Evolutionary conservation across 2,888 invertebrate genomes (phyloP).

Genomic region (Sinotaia quadrata): DNA sequence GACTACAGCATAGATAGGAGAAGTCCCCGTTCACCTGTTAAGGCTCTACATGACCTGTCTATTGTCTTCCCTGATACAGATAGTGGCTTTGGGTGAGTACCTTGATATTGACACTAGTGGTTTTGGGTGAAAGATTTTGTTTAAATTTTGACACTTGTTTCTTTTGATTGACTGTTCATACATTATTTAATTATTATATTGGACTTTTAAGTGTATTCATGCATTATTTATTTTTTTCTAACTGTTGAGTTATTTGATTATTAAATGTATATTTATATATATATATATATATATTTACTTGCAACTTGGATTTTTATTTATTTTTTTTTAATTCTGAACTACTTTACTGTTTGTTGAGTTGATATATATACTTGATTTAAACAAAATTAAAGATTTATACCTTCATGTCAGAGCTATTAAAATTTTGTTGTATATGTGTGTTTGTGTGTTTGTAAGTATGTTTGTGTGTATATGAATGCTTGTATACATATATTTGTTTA

Average conservation of each 20-base stretch:
- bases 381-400: no score
- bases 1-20: constrained; percentile 17
- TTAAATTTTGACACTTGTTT: not conserved
- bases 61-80: constrained; percentile 55
- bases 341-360: not conserved
- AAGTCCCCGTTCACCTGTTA: constrained; percentile 30
- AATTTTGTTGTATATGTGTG: no score
- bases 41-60: constrained; percentile 34
- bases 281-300: not conserved
- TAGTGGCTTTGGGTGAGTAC: constrained; percentile 64
- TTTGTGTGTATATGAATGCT: not conserved
- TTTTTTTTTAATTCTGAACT: not conserved
- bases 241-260: not conserved
- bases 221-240: not conserved
- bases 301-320: not conserved
- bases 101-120: no score
- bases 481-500: not conserved
- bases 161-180: not conserved
- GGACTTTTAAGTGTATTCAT: not conserved
- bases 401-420: not conserved
- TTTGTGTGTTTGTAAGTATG: not conserved
- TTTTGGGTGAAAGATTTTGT: no score
- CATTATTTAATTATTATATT: not conserved
- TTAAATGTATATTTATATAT: not conserved
- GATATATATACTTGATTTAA: not conserved